Conservation (phyloP, 92 coral and sea anemone genomes). For the Scolanthus callimorphus region DNA sequence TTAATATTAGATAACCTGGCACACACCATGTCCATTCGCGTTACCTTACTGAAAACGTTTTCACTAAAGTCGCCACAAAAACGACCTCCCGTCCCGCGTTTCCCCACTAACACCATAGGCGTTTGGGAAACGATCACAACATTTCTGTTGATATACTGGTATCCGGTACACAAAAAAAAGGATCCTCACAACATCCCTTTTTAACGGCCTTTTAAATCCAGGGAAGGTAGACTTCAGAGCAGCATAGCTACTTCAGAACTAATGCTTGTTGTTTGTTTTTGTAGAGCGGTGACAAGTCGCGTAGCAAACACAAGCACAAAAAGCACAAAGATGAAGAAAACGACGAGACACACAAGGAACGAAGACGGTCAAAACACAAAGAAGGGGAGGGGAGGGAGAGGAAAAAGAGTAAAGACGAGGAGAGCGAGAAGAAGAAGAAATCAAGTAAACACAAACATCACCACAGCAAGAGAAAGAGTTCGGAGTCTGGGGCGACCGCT, state of each 20-base stretch:
- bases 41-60: no score
- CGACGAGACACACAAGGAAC: conserved; percentile 55
- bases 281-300: conserved; percentile 60
- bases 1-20: neutral
- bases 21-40: no score
- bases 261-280: conserved; percentile 1
- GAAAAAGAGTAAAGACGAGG: conserved; percentile 63
- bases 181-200: no score
- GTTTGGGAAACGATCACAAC: no score
- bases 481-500: conserved; percentile 18
- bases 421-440: conserved; percentile 56
- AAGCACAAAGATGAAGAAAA: conserved; percentile 62
- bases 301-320: conserved; percentile 64
- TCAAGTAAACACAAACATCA: conserved; percentile 52
- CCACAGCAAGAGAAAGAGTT: conserved; percentile 49
- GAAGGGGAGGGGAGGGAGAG: conserved; percentile 63
- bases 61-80: no score
- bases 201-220: no score
- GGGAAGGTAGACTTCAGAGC: no score
- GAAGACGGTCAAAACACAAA: conserved; percentile 57
- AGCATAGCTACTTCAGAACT: no score
- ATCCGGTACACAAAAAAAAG: no score
- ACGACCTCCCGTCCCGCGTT: no score
- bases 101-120: no score
- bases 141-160: no score